Evolutionary conservation across 2,888 invertebrate species (phyloP), one percentile per base, ranked within the genome.

Genomic region (Tipula unca): DNA sequence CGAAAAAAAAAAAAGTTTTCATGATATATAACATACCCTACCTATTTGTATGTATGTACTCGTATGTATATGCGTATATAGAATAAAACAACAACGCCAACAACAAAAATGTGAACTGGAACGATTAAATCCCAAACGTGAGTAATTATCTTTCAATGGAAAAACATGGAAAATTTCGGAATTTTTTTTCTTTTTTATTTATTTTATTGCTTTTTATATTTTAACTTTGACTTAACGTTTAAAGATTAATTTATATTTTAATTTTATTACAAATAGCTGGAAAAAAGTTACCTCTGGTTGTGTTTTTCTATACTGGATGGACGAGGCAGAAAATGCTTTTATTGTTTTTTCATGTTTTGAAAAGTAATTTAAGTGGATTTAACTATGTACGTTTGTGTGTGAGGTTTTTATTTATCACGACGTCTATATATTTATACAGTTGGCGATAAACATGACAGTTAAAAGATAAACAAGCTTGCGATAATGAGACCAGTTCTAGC

Each of bases 111-210:
- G 17, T 17, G 10, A 69, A 69, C 10, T 69, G 69, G 20, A 25
- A 69, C 69, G 69, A 69, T 69, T 69, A 69, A 69, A 69, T 69
- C 69, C 69, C 69, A 69, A 69, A 69, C 25, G 69, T 69, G 69
- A 69, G 69, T 69, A 69, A 69, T 69, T 69, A 69, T 69, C 69
- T 69, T 69, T 69, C 69, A 69, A 69, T 25, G 69, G 69, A 69
- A 69, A 54, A 69, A 69, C 69, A 69, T 69, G 69, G 69, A 25
- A 69, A 69, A 69, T 69, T 69, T 69, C 25, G 20, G 69, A 69
- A 10, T 39, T 39, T 32, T 36, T 36, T 5, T 36, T 13, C 25
- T 25, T 10, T 69, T 69, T 69, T 69, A 69, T 13, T 69, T 25
- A 25, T 69, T 69, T 69, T 69, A 69, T 69, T 69, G 69, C 69